A percentile compares a stretch with the other conserved stretches of the same genome.
These are phyloP conservation scores for Gymnopithys bicolor DNA, from an alignment of 2,797 vertebrate genomes.

Conservation along the genomic window DNA sequence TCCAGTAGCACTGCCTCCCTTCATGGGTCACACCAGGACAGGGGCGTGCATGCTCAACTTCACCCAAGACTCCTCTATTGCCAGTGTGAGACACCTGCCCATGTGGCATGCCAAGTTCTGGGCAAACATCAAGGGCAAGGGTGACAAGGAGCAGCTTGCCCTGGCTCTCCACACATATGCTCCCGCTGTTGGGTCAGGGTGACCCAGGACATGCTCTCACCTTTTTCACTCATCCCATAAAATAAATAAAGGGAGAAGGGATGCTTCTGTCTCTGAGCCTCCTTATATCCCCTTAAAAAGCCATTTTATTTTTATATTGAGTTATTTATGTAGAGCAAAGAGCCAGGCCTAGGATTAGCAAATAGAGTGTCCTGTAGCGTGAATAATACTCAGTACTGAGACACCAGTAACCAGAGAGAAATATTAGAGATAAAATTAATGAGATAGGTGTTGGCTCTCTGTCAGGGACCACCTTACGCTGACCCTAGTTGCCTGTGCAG, in stretches of 20 bases:
- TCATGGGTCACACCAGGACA: background rate
- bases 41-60: rapidly evolving
- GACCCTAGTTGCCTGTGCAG: slow-evolving; percentile 23
- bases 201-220: background rate
- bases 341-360: background rate
- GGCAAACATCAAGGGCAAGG: background rate
- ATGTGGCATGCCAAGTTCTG: rapidly evolving
- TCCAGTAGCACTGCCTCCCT: rapidly evolving
- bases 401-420: slow-evolving; percentile 1
- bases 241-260: background rate
- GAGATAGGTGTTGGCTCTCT: slow-evolving; percentile 5
- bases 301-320: background rate
- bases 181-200: rapidly evolving
- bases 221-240: background rate
- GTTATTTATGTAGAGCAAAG: background rate
- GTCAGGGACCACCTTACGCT: background rate
- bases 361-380: background rate
- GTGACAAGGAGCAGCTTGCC: rapidly evolving
- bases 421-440: slow-evolving; percentile 28
- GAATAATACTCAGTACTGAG: background rate
- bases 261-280: background rate
- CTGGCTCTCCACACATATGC: rapidly evolving
- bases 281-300: background rate
- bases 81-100: background rate
- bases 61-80: rapidly evolving